Base-by-base conservation (phyloP, 1,140 invertebrate species). In the Leptopilina clavipes region DNA sequence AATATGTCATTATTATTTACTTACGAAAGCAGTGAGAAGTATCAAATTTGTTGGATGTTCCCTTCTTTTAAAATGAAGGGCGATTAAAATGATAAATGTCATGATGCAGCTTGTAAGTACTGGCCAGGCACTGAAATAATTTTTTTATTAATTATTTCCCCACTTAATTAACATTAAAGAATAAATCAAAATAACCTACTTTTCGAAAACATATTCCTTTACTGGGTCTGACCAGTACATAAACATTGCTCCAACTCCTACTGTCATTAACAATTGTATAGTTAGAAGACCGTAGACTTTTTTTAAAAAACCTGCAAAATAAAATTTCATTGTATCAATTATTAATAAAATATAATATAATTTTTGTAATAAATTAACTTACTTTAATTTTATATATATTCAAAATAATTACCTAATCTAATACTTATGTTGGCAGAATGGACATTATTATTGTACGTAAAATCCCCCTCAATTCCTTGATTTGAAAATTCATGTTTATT, bases 241-340 rank as follows among this genome's bases (percentile, higher is more conserved):
- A 80, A 93, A 93, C n/a, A 93, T 87, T 3, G 91, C 91, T 44
- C 93, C 93, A 59, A 96, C 91, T 9, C 94, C 84, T 2, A 94
- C 91, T 10, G 95, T 96, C 7, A 95, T 89, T 31, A 95, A 86
- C 31, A 97, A 91, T 87, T 97, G 96, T 18, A 94, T 90, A 22
- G 92, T 93, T 14, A 97, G 88, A 18, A 97, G 92, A 1, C 94
- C 94, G 90, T 96, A 97, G 5, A 97, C 96, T 87, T 97, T 97
- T n/a, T 95, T 92, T 65, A 97, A 91, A 84, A 97, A 97, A 1
- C 89, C 91, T 91, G 76, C 10, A 85, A 84, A 75, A 76, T 12
- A 40, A 54, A 79, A 78, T 12, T 43, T 71, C n/a, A 31, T 72
- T 11, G 3, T 19, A 9, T n/a, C n/a, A n/a, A n/a, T 52, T 25